Evolutionary conservation across 2,888 invertebrate genomes (phyloP).

Genomic region (Matsumyia berberina): DNA sequence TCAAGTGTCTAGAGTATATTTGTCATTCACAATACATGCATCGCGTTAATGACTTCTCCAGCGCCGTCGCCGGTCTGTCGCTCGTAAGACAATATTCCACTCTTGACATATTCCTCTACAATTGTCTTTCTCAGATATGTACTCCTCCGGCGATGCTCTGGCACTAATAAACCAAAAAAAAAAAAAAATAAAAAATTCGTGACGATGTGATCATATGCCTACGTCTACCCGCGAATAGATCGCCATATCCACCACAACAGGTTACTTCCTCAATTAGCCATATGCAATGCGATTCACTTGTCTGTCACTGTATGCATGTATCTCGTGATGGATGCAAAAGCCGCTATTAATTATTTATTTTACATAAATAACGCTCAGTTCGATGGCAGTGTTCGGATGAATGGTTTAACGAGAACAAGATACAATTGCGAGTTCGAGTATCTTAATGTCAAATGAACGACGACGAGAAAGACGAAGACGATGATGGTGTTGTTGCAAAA

Average conservation of each 20-base stretch:
- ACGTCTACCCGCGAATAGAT: background rate
- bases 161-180: background rate
- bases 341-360: conserved; percentile 53
- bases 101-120: conserved; percentile 16
- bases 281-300: conserved; percentile 49
- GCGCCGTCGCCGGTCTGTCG: background rate
- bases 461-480: too few species aligned
- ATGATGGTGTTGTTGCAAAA: conserved; percentile 2
- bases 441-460: conserved; percentile 33
- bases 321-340: conserved; percentile 35
- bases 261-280: conserved; percentile 67
- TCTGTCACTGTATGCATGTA: background rate
- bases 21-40: conserved; percentile 2
- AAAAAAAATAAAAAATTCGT: too few species aligned
- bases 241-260: conserved; percentile 40
- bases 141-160: conserved; percentile 1
- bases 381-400: background rate
- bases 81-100: conserved; percentile 13
- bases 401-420: conserved; percentile 8
- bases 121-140: background rate
- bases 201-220: conserved; percentile 22
- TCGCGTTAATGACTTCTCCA: conserved; percentile 26
- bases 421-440: background rate
- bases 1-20: conserved; percentile 19
- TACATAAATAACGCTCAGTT: conserved; percentile 29